Evolutionary conservation across 1,140 invertebrate genomes (phyloP).

Genomic region (Berghia stephanieae): DNA sequence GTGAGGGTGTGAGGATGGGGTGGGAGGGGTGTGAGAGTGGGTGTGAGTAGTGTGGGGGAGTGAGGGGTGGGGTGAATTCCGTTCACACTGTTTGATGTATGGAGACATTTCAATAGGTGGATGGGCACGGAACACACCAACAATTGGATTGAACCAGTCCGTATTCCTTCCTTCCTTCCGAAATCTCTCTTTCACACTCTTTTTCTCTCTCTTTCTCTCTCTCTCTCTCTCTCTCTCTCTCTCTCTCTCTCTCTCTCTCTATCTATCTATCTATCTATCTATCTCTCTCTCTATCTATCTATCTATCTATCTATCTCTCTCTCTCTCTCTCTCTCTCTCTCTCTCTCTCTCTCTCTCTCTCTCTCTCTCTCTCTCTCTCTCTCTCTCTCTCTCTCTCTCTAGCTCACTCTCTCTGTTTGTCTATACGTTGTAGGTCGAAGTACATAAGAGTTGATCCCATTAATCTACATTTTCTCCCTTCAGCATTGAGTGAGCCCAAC

Average conservation of each 20-base stretch:
- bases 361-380: not conserved
- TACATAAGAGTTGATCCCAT: too few relatives aligned
- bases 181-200: not conserved
- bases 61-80: too few relatives aligned
- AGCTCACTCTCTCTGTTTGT: not conserved
- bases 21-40: not conserved
- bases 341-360: not conserved
- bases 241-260: conserved; percentile 19
- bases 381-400: not conserved
- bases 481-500: too few relatives aligned
- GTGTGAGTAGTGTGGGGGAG: not conserved
- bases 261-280: too few relatives aligned
- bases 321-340: not conserved
- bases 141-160: not conserved
- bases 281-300: not conserved
- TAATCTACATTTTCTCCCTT: too few relatives aligned
- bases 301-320: not conserved
- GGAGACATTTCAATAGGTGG: too few relatives aligned
- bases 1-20: not conserved
- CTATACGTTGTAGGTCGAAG: not conserved
- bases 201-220: conserved; percentile 16
- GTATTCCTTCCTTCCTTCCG: not conserved
- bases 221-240: conserved; percentile 19
- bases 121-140: too few relatives aligned
- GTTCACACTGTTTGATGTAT: not conserved